A percentile compares a stretch with the other conserved stretches of the same genome.
Evolutionary conservation across 2,888 invertebrate genomes (phyloP).

Genomic region (Rutpela maculata): DNA sequence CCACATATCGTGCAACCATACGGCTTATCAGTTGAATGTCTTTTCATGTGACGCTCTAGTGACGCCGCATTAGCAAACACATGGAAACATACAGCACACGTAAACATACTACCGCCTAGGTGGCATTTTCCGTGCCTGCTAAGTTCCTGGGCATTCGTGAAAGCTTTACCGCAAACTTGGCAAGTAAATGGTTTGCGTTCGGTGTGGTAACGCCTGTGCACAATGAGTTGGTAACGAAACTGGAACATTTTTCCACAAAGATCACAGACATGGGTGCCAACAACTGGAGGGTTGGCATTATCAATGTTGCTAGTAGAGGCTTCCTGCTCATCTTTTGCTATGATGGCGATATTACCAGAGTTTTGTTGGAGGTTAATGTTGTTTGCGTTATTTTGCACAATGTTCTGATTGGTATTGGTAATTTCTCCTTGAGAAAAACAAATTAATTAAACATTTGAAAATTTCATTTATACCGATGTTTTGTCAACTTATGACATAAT

Average conservation of each 20-base stretch:
- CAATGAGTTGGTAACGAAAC: conserved; percentile 90
- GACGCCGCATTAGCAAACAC: conserved; percentile 84
- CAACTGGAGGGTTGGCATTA: conserved; percentile 72
- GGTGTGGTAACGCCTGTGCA: conserved; percentile 89
- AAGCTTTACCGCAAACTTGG: conserved; percentile 85
- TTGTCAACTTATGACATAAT: too few relatives aligned
- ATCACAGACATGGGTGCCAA: conserved; percentile 85
- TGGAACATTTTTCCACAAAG: conserved; percentile 92
- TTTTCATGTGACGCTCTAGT: conserved; percentile 86
- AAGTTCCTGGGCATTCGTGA: conserved; percentile 86
- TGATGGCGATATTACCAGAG: conserved; percentile 58
- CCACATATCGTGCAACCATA: conserved; percentile 91
- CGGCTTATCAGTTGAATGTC: conserved; percentile 89
- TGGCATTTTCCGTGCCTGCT: conserved; percentile 90
- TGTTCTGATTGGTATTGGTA: conserved; percentile 54
- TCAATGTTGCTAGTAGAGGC: conserved; percentile 74
- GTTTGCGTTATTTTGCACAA: conserved; percentile 50
- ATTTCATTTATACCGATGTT: neutral
- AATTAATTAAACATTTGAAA: neutral
- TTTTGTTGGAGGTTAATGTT: conserved; percentile 53
- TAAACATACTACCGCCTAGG: conserved; percentile 86
- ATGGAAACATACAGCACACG: conserved; percentile 84
- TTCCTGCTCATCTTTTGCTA: conserved; percentile 74
- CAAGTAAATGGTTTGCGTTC: conserved; percentile 90
- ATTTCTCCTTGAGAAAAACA: conserved; percentile 53